Base-by-base conservation (phyloP, 1,140 invertebrate genomes). In the Bombus confusus region DNA sequence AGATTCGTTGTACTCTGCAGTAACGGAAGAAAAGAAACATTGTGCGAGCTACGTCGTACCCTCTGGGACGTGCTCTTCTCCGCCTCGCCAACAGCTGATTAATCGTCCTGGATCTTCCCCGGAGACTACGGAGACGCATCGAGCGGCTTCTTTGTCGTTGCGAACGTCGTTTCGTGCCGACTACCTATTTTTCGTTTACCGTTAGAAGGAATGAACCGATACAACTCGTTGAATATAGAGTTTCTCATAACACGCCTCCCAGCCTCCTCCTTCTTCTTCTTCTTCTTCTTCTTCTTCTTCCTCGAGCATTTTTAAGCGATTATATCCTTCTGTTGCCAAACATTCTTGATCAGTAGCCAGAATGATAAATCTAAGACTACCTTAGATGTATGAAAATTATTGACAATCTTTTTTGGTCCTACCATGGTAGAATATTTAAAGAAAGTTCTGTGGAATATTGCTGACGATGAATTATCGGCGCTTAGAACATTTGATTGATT, bases 51-150 rank as follows among this genome's bases (percentile, higher is more conserved):
- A 78, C 91, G 88, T 43, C 76, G 85, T 85, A 82, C 92, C 94
- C 93, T 94, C 76, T 91, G 94, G 94, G 94, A 95, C 93, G 87
- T 83, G 89, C 89, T 91, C 93, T 94, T 92, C 92, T 91, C 92
- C 93, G 94, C 92, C 93, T 94, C 94, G 94, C 95, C 94, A 95
- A 95, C 95, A 95, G 94, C 94, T 95, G 95, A 95, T 95, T 95
- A 95, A 95, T 95, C 95, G 94, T 95, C 92, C 92, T 92, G 88
- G 89, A 92, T 86, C 89, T 64, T 94, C 93, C 92, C 94, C 73
- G 84, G 94, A 90, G 94, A 92, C 89, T 91, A 89, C 89, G 88
- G 88, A 89, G 87, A 92, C 94, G 93, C 93, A 94, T 93, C 92
- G 91, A 93, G 92, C 91, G 92, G 93, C 93, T 94, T 94, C 93